phyloP scores from a whole-genome alignment of 2,888 invertebrate genomes.

The Scaptodrosophila latifasciaeformis region DNA sequence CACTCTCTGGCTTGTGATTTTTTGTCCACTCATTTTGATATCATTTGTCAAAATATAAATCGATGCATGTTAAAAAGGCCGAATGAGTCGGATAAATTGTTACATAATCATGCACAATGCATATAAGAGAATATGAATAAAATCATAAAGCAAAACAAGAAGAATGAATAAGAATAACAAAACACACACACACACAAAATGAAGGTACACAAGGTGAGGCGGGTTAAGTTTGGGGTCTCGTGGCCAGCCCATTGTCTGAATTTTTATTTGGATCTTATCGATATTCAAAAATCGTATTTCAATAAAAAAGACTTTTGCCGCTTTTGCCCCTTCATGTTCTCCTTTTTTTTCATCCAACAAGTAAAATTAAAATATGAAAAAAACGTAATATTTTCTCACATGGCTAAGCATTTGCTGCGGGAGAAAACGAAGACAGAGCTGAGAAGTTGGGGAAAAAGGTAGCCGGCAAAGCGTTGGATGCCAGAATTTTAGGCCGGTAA shows the following conservation, averaged over 20 bases:
- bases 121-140: constrained; percentile 38
- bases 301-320: constrained; percentile 14
- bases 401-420: constrained; percentile 58
- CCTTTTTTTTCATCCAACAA: constrained; percentile 39
- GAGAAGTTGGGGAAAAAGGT: too few species aligned
- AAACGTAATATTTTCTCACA: constrained; percentile 69
- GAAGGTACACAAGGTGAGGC: too few species aligned
- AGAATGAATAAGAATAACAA: constrained; percentile 7
- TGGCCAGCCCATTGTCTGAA: constrained; percentile 20
- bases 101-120: constrained; percentile 57
- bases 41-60: constrained; percentile 70
- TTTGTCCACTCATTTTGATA: constrained; percentile 61
- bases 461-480: constrained; percentile 23
- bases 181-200: too few species aligned
- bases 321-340: background rate
- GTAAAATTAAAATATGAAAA: constrained; percentile 65
- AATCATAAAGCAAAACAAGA: constrained; percentile 18
- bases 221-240: too few species aligned
- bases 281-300: constrained; percentile 60
- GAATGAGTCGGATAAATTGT: constrained; percentile 25
- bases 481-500: constrained; percentile 27
- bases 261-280: constrained; percentile 52
- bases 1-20: too few species aligned
- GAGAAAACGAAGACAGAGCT: too few species aligned
- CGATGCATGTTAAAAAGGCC: constrained; percentile 33